phyloP scores from a whole-genome alignment of 2,797 vertebrate species.

The Semaprochilodus insignis region DNA sequence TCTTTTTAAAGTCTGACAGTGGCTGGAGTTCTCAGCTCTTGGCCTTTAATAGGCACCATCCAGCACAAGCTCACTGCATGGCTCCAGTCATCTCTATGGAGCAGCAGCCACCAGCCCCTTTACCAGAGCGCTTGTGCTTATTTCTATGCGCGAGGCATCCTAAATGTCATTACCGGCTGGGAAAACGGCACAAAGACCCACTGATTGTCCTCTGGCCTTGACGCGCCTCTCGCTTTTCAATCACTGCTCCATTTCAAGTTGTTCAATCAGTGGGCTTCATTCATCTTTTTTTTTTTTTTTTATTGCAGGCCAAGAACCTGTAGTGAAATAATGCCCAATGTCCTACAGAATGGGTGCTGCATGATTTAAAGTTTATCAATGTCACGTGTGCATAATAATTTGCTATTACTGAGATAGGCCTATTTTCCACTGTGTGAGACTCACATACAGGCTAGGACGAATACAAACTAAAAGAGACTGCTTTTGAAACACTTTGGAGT shows the following conservation, averaged over 20 bases:
- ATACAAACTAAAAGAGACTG: constrained; percentile 1
- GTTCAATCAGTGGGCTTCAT: constrained; percentile 62
- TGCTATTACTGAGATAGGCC: neutral
- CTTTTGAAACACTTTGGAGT: constrained; percentile 5
- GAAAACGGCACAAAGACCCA: constrained; percentile 63
- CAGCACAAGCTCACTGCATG: constrained; percentile 48
- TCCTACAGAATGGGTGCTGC: constrained; percentile 49
- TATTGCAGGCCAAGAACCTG: constrained; percentile 50
- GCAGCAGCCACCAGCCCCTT: constrained; percentile 51
- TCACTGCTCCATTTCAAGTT: constrained; percentile 57
- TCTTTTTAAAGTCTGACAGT: constrained; percentile 63
- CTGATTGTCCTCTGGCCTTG: constrained; percentile 64
- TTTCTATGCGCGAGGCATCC: constrained; percentile 62
- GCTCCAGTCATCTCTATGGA: constrained; percentile 61
- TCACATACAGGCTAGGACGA: neutral
- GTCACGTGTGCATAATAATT: constrained; percentile 27
- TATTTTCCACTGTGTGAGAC: neutral
- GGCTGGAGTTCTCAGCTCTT: constrained; percentile 61
- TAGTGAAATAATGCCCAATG: constrained; percentile 42
- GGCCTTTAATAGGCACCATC: constrained; percentile 66
- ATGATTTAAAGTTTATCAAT: constrained; percentile 47
- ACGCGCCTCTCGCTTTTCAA: constrained; percentile 57
- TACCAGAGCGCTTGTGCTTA: constrained; percentile 58
- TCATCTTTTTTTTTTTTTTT: constrained; percentile 50
- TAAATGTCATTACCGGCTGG: constrained; percentile 67